Evolutionary conservation across 2,113 vertebrate species (phyloP), one percentile per base, ranked within the genome.

Genomic region (Nansenia antarctica): DNA sequence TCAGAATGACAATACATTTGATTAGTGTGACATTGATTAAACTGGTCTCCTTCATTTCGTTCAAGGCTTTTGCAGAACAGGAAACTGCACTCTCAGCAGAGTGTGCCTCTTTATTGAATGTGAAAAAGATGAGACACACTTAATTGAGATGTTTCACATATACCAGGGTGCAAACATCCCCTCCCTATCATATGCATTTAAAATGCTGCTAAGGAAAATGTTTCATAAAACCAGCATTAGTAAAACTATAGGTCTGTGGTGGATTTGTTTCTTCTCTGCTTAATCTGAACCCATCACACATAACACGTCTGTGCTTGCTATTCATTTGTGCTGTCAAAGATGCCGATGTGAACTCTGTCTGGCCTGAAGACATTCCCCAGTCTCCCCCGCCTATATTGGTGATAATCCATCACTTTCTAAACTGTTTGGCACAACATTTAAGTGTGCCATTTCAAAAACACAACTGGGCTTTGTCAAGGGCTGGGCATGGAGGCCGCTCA

Each of bases 21-120:
- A 84, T 70, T 79, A 70, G 63, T 60, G 58, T 88, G 86, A 85
- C 82, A 81, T 69, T 88, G 82, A 90, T 89, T 88, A 85, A 88
- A 86, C 71, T 37, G 3, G 54, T 74, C 69, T 74, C 34, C 65
- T 62, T 70, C 62, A 49, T 68, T 62, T 87, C n/a, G n/a, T 76
- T 67, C 67, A 80, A 84, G 86, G 83, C 88, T 82, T 83, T 77
- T 67, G 86, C 89, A 89, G 72, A 76, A 82, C 61, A 59, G 55
- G 30, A 52, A 80, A 83, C 61, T 72, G 86, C 73, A 18, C 37
- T 67, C 55, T 89, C 82, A 87, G 86, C 88, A 86, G 55, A 73
- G 45, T 35, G 26, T 7, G 7, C 47, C 26, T 65, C 55, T 71
- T 66, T 9, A n/a, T 47, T 58, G 34, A 52, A 72, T 18, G 15